Base-by-base conservation (phyloP, 2,113 vertebrate genomes). In the Pogonocichla stellata region DNA sequence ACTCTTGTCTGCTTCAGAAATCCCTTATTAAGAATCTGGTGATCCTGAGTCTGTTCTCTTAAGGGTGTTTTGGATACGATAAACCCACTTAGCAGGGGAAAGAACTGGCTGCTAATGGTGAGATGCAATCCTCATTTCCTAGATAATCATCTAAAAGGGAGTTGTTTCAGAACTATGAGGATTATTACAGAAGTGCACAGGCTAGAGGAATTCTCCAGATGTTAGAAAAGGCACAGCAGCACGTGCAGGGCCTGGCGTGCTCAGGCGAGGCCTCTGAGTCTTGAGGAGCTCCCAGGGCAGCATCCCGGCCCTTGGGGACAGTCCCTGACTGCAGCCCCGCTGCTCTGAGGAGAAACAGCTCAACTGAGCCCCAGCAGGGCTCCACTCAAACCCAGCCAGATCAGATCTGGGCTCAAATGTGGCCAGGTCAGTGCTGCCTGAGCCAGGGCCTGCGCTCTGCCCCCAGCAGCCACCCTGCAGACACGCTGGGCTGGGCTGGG, bases 361-460 rank as follows among this genome's bases (percentile, higher is more conserved):
- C 34, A 5, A 1, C 6, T 15, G 19, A 13, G 4, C 17, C 24
- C 4, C 17, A 10, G 20, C 69, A 56, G 42, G 19, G 61, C 25
- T 66, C 13, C 17, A 2, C 20, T 25, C 14, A 20, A 38, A 38
- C 28, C 5, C 18, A n/a, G n/a, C 19, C 50, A 19, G 2, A 12
- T 5, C 14, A 9, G 4, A 22, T 4, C 36, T 33, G 53, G 6
- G 11, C 6, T 10, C 14, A 22, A 2, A 12, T 0, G 22, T 13
- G 43, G 17, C 11, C 31, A 20, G 10, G 0, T 0, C 1, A 3
- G 26, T 7, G 18, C 26, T 19, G 33, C 3, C 2, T 15, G 26
- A 9, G 26, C 19, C 45, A 2, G 22, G 36, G 26, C 15, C 29
- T 29, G 43, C 9, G 25, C 29, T 6, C 17, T 33, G 51, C 43